A percentile compares a stretch with the other conserved stretches of the same genome.
Conservation (phyloP, 2,113 vertebrate genomes). For the Hyaena hyaena region DNA sequence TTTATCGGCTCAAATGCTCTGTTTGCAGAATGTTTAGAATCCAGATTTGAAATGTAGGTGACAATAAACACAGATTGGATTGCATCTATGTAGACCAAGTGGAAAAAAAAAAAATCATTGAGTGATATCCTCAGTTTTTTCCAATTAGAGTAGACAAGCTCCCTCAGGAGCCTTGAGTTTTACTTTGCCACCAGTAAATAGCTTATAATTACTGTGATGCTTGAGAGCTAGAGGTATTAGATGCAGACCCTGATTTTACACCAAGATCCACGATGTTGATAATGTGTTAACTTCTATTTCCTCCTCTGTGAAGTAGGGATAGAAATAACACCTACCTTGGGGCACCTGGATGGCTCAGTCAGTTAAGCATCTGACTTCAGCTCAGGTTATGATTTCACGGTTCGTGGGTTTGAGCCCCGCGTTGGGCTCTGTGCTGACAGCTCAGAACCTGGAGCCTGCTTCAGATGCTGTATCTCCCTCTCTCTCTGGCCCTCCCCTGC, state of each 20-base stretch:
- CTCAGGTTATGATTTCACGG: too few relatives aligned
- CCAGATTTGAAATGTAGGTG: not conserved
- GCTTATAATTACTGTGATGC: too few relatives aligned
- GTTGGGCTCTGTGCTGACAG: too few relatives aligned
- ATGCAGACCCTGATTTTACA: not conserved
- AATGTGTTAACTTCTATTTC: not conserved
- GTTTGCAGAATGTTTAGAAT: not conserved
- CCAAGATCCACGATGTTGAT: not conserved
- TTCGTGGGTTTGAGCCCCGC: too few relatives aligned
- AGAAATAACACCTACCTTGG: not conserved
- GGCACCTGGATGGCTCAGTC: too few relatives aligned
- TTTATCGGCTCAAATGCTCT: too few relatives aligned
- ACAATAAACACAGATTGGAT: not conserved
- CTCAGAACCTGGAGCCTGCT: too few relatives aligned
- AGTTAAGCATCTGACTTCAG: too few relatives aligned
- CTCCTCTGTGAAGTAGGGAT: not conserved
- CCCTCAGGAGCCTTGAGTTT: not conserved
- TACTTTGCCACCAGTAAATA: not conserved
- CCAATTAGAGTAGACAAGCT: not conserved
- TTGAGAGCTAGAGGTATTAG: not conserved
- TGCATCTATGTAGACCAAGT: not conserved
- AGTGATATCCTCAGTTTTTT: not conserved
- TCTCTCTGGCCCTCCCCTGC: too few relatives aligned
- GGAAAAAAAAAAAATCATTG: not conserved
- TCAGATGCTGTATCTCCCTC: too few relatives aligned